A percentile compares a stretch with the other conserved stretches of the same genome.
These are phyloP conservation scores for Phymorhynchus buccinoides DNA, from an alignment of 1,140 invertebrate genomes.

Conservation along the genomic window DNA sequence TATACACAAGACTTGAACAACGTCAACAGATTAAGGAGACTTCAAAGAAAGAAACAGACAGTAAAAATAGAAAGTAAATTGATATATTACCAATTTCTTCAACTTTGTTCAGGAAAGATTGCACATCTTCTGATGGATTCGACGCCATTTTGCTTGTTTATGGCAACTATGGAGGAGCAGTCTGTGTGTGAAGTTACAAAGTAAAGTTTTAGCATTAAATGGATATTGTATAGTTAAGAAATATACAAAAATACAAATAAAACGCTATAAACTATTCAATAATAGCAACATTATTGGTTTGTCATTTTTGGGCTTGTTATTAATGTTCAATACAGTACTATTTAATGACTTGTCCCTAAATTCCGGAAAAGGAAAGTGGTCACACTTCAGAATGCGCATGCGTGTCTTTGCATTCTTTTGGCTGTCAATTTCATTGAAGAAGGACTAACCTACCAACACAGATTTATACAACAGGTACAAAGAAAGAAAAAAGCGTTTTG, in stretches of 20 bases:
- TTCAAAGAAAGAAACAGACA: not conserved
- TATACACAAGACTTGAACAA: not conserved
- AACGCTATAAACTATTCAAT: not conserved
- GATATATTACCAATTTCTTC: constrained; percentile 60
- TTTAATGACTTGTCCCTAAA: constrained; percentile 11
- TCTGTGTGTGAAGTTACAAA: not conserved
- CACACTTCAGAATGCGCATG: not conserved
- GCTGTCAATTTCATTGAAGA: not conserved
- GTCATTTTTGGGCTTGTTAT: no score
- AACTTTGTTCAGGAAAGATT: constrained; percentile 63
- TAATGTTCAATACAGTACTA: no score
- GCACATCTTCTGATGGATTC: constrained; percentile 47
- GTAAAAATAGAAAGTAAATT: constrained; percentile 24
- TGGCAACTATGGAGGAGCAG: constrained; percentile 39
- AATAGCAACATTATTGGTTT: not conserved
- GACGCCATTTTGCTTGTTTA: constrained; percentile 47
- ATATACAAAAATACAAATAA: not conserved
- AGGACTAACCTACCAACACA: not conserved
- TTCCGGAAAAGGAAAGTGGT: constrained; percentile 10
- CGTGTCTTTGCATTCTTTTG: constrained; percentile 23
- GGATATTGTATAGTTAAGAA: not conserved
- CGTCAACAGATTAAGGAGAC: not conserved
- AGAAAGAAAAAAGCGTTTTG: no score
- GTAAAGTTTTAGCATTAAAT: not conserved
- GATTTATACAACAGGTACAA: no score